Evolutionary conservation across 1,140 invertebrate genomes (phyloP).

Genomic region (Centruroides vittatus): DNA sequence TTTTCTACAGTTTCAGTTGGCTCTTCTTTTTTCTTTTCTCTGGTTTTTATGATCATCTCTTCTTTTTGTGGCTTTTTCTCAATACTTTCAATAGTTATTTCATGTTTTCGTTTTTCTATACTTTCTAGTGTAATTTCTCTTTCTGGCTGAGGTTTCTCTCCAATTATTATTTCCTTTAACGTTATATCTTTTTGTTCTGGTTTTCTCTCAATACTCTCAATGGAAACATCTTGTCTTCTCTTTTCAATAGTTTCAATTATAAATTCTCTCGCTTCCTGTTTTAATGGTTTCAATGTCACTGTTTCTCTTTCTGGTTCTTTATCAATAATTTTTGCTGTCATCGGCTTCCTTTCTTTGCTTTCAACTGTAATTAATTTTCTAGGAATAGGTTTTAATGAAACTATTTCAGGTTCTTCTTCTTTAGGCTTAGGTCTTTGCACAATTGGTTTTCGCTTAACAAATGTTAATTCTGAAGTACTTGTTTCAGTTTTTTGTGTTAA

Average conservation of each 20-base stretch:
- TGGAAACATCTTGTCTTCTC: not conserved
- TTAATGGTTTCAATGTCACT: slow-evolving; percentile 10
- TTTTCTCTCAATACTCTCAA: not conserved
- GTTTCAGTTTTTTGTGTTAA: too few species aligned
- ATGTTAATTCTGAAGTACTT: too few species aligned
- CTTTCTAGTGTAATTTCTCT: slow-evolving; percentile 4
- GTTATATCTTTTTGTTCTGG: not conserved
- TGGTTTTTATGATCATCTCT: not conserved
- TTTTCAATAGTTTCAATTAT: slow-evolving; percentile 4
- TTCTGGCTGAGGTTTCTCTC: slow-evolving; percentile 7
- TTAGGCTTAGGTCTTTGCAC: slow-evolving; percentile 19
- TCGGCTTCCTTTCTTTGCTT: slow-evolving; percentile 7
- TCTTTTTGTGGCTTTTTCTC: not conserved
- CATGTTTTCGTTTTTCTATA: not conserved
- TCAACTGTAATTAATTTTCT: slow-evolving; percentile 16
- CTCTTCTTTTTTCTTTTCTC: not conserved
- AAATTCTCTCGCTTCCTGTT: slow-evolving; percentile 4
- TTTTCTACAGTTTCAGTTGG: not conserved
- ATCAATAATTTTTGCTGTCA: slow-evolving; percentile 5
- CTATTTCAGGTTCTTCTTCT: slow-evolving; percentile 3
- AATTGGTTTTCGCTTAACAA: too few species aligned
- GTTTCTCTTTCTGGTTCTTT: slow-evolving; percentile 11
- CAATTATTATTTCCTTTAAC: slow-evolving; percentile 5
- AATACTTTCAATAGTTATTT: not conserved
- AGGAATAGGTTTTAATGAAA: not conserved